Conservation (phyloP, 2,797 vertebrate species). For the Nyctalus aviator region DNA sequence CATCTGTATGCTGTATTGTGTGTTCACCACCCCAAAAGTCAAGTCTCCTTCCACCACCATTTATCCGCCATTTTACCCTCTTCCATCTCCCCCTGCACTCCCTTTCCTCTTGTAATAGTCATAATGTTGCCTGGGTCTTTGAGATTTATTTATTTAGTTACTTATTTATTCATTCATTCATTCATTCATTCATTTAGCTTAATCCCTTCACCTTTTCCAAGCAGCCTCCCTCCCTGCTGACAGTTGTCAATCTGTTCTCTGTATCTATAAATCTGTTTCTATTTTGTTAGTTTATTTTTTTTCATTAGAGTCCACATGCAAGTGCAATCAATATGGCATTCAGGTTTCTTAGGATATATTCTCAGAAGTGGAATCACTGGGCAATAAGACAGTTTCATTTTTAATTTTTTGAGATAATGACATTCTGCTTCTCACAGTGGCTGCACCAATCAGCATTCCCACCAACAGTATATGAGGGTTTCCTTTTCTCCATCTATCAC, state of each 20-base stretch:
- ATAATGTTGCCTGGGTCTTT: not conserved
- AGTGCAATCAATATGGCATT: not conserved
- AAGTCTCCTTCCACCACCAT: not conserved
- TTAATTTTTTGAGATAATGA: too few relatives aligned
- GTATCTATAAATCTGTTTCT: too few relatives aligned
- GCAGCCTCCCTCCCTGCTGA: too few relatives aligned
- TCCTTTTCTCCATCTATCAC: not conserved
- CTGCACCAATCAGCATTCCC: not conserved
- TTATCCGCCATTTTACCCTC: not conserved
- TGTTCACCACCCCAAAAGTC: not conserved
- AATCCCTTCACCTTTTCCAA: too few relatives aligned
- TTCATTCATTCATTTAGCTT: too few relatives aligned
- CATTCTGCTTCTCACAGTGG: not conserved
- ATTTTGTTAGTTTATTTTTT: not conserved
- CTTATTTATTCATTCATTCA: too few relatives aligned
- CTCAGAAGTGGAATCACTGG: not conserved
- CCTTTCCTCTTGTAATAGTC: not conserved
- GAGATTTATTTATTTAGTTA: not conserved
- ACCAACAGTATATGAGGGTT: not conserved
- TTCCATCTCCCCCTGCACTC: not conserved
- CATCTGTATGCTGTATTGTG: not conserved
- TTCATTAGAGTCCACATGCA: not conserved
- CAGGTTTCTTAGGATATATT: not conserved
- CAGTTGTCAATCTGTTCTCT: too few relatives aligned
- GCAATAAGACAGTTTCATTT: too few relatives aligned